A percentile compares a stretch with the other conserved stretches of the same genome.
phyloP scores from a whole-genome alignment of 2,888 invertebrate species.

The Caradrina kadenii region DNA sequence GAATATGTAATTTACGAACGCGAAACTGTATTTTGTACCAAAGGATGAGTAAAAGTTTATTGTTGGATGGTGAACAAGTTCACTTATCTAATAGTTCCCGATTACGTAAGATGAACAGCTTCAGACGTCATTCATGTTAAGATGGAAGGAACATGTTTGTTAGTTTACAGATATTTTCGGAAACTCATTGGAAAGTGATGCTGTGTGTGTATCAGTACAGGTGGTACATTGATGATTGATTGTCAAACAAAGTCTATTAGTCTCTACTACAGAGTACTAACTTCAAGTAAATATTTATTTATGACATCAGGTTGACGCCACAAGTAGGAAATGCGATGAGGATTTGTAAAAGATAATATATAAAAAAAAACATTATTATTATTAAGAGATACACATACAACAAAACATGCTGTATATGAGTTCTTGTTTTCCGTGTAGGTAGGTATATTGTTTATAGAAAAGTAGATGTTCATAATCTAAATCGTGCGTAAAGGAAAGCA shows the following conservation, averaged over 20 bases:
- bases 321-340: too few species aligned
- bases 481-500: constrained; percentile 3
- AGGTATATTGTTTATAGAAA: background rate
- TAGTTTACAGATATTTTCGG: constrained; percentile 53
- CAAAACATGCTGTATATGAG: background rate
- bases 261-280: constrained; percentile 2
- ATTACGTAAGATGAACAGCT: constrained; percentile 54
- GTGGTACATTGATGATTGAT: constrained; percentile 16
- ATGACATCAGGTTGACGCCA: too few species aligned
- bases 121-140: constrained; percentile 56
- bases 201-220: constrained; percentile 16
- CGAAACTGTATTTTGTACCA: constrained; percentile 20
- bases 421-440: background rate
- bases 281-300: background rate
- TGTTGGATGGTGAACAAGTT: constrained; percentile 46
- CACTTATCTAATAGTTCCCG: constrained; percentile 55
- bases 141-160: constrained; percentile 42
- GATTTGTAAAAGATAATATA: background rate
- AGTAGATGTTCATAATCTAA: background rate
- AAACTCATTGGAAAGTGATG: constrained; percentile 40
- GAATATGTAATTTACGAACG: constrained; percentile 40
- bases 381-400: background rate
- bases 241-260: background rate
- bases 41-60: constrained; percentile 50
- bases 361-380: background rate